Conservation (phyloP, 2,113 vertebrate genomes). For the Anarrhichthys ocellatus region DNA sequence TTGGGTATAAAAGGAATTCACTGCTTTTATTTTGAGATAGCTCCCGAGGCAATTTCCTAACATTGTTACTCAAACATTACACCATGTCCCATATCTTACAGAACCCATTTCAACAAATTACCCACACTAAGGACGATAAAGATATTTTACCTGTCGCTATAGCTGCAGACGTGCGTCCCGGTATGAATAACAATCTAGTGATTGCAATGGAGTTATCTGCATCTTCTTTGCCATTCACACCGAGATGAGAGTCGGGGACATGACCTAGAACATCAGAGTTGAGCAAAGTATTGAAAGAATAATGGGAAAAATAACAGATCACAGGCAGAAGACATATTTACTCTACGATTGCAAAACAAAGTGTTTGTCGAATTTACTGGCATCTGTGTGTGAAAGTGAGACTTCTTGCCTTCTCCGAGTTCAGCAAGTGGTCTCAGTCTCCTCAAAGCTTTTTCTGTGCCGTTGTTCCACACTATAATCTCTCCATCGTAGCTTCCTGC, state of each 20-base stretch:
- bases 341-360: not conserved
- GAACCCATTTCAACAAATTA: not conserved
- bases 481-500: constrained; percentile 83
- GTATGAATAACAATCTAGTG: constrained; percentile 82
- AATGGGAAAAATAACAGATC: not conserved
- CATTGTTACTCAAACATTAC: not conserved
- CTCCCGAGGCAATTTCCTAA: not conserved
- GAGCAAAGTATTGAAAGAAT: not conserved
- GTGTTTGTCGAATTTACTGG: not conserved
- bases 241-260: not conserved
- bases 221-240: constrained; percentile 61
- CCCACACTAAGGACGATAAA: not conserved
- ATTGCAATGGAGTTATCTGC: constrained; percentile 64
- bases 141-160: constrained; percentile 74
- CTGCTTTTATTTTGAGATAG: not conserved
- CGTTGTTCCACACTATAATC: constrained; percentile 85
- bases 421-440: constrained; percentile 70
- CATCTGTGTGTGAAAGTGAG: constrained; percentile 34
- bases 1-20: not conserved
- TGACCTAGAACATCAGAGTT: constrained; percentile 2
- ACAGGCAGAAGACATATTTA: not conserved
- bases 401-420: constrained; percentile 57
- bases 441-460: constrained; percentile 81
- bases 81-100: not conserved
- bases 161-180: constrained; percentile 67